Conservation (phyloP, 2,888 invertebrate genomes). For the Brenthis ino region DNA sequence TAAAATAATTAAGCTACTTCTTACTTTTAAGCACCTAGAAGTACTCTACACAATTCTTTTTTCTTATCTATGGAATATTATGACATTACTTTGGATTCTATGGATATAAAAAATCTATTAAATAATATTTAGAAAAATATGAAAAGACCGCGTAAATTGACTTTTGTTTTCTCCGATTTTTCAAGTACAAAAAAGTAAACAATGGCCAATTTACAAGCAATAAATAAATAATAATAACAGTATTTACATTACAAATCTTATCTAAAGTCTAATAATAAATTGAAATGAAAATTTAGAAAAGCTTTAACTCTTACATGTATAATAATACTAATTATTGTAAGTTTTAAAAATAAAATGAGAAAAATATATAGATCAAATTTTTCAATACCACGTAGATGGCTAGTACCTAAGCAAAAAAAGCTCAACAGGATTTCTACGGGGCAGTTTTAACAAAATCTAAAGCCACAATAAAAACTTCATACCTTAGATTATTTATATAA, state of each 20-base stretch:
- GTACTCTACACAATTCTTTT: too few species aligned
- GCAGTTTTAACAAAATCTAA: too few species aligned
- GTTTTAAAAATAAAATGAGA: too few species aligned
- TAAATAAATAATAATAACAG: conserved; percentile 29
- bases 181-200: background rate
- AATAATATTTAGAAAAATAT: background rate
- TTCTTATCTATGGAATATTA: conserved; percentile 47
- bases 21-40: background rate
- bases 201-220: conserved; percentile 27
- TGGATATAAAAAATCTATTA: conserved; percentile 2
- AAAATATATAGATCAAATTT: too few species aligned
- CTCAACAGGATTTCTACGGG: too few species aligned
- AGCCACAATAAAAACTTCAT: too few species aligned
- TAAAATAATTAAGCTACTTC: background rate
- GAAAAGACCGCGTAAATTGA: background rate
- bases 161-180: background rate
- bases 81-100: conserved; percentile 73
- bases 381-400: too few species aligned
- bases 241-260: conserved; percentile 39
- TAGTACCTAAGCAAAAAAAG: too few species aligned
- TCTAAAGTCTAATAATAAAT: background rate
- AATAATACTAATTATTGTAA: too few species aligned
- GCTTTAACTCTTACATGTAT: too few species aligned
- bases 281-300: too few species aligned
- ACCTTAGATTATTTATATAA: too few species aligned